Evolutionary conservation across 2,797 vertebrate species (phyloP).

Genomic region (Argya squamiceps): DNA sequence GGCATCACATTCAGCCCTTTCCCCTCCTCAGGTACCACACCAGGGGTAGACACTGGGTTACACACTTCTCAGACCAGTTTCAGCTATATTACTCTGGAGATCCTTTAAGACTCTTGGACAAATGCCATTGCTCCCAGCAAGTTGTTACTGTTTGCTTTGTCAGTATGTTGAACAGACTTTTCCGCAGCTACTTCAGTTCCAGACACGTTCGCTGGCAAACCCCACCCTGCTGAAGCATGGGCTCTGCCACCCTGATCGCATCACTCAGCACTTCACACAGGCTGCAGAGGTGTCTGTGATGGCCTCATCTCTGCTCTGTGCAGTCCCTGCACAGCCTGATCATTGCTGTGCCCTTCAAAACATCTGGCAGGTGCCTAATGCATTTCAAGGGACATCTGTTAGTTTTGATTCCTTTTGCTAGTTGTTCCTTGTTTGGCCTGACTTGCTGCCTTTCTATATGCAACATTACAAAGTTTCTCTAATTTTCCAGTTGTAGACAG

Average conservation of each 20-base stretch:
- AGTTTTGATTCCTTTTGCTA: background rate
- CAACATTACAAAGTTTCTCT: background rate
- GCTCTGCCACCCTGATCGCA: background rate
- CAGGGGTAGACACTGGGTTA: fast-evolving
- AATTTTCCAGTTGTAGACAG: background rate
- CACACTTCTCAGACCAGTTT: background rate
- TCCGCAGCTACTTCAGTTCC: background rate
- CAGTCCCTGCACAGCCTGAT: background rate
- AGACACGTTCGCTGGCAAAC: background rate
- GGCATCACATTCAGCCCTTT: background rate
- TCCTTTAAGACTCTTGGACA: conserved; percentile 5
- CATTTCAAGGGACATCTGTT: background rate
- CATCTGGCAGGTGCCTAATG: background rate
- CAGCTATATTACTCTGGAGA: background rate
- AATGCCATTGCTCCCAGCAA: background rate
- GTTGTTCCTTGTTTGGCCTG: background rate
- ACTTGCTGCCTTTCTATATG: background rate
- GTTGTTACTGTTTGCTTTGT: background rate
- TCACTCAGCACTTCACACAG: background rate
- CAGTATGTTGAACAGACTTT: background rate
- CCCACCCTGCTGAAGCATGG: conserved; percentile 2
- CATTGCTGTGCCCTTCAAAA: background rate
- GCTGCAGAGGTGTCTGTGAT: background rate
- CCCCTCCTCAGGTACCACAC: fast-evolving
- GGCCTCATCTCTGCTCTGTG: background rate